Percentiles rank a stretch among this genome's conserved stretches.
phyloP scores from a whole-genome alignment of 1,140 invertebrate genomes.

The Brachystomella parvula region DNA sequence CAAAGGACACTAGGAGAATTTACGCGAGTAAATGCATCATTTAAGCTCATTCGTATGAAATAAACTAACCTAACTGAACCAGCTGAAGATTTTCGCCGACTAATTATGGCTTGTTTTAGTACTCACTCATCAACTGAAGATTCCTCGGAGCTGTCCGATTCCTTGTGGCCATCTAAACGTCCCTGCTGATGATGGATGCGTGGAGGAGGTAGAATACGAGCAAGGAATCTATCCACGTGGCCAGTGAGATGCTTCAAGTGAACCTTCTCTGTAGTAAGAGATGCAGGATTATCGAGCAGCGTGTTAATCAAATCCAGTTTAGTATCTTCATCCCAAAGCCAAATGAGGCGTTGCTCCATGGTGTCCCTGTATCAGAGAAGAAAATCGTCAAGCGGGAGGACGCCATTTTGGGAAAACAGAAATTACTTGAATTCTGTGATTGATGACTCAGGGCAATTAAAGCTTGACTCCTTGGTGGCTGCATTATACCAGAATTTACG shows the following conservation, averaged over 20 bases:
- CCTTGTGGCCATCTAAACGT: too few species aligned
- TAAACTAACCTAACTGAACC: too few species aligned
- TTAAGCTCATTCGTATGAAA: too few species aligned
- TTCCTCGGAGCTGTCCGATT: neutral
- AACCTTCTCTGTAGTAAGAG: neutral
- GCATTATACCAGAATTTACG: conserved; percentile 51
- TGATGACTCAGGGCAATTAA: conserved; percentile 43
- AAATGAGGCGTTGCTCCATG: conserved; percentile 21
- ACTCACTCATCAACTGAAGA: too few species aligned
- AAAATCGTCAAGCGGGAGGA: neutral
- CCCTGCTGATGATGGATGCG: neutral
- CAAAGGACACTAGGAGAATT: too few species aligned
- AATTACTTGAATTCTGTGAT: conserved; percentile 43
- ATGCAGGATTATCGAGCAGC: neutral
- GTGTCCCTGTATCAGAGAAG: conserved; percentile 22
- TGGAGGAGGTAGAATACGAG: neutral
- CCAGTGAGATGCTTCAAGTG: neutral
- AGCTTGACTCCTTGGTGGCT: conserved; percentile 42
- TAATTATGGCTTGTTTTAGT: too few species aligned
- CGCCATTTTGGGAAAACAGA: neutral
- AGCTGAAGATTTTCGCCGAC: too few species aligned
- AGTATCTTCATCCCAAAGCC: conserved; percentile 24
- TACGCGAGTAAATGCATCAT: too few species aligned
- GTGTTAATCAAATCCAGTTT: conserved; percentile 15
- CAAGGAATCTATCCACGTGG: neutral